Base-by-base conservation (phyloP, 2,888 invertebrate species). In the Empis stercorea region DNA sequence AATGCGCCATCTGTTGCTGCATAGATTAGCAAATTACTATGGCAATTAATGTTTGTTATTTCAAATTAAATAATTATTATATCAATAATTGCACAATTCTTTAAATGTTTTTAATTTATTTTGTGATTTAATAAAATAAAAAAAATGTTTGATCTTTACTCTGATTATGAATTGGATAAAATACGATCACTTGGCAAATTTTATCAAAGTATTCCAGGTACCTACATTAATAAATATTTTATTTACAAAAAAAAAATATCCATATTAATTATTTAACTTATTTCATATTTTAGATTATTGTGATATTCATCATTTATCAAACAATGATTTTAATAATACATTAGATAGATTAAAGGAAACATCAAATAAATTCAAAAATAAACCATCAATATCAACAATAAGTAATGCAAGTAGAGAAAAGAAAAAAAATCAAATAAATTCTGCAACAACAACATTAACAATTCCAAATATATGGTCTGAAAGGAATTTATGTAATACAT, bases 281-380 rank as follows among this genome's bases (percentile, higher is more conserved):
- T n/a, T n/a, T n/a, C n/a, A n/a, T n/a, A 39, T 50, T 53, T 3
- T 30, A 47, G 85, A 87, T 61, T 87, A 87, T 54, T 76, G 76
- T 49, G 85, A 87, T 43, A 75, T 87, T 3, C 77, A 83, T 61
- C 85, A 87, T 66, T 69, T 87, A 53, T 78, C 84, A 0, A 79
- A 79, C 50, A 78, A 76, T 48, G 86, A 87, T 57, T 87, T 87
- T 63, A 81, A 84, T 61, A 76, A 76, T 13, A 81, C 81, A 32
- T 62, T 87, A 44, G 79, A 81, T 62, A 74, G 73, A 48, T 64
- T 84, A 43, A 76, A 79, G 53, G 75, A 80, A 54, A 80, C 56
- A 3, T 55, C 66, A 17, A 61, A 61, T 14, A 56, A 63, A 38
- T 49, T 63, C 10, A 59, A 62, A 20, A 52, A 59, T 4, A 59